Percentiles rank a stretch among this genome's conserved stretches.
Conservation (phyloP, 92 coral and sea anemone genomes). For the Umimayanthus kanabou region DNA sequence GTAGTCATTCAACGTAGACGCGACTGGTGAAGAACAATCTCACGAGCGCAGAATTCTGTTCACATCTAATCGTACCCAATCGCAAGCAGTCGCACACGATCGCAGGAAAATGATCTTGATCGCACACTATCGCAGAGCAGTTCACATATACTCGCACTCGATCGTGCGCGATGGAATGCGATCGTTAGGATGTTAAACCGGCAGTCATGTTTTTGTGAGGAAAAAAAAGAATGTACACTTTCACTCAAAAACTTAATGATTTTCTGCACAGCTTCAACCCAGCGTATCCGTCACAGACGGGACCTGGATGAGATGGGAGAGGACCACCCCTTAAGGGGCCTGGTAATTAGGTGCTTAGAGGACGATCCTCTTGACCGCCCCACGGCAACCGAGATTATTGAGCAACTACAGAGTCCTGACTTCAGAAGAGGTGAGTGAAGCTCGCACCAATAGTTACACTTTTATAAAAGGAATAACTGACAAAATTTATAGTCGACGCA, state of each 20-base stretch:
- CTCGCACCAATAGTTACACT: background rate
- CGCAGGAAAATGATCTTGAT: no score
- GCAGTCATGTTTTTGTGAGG: no score
- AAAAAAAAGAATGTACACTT: background rate
- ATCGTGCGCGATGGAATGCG: no score
- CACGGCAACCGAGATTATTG: constrained; percentile 6
- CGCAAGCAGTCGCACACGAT: no score
- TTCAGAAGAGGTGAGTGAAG: constrained; percentile 18
- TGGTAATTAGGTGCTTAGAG: constrained; percentile 11
- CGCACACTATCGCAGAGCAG: no score
- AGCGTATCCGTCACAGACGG: constrained; percentile 27
- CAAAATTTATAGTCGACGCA: background rate
- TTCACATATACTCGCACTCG: no score
- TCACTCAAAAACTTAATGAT: background rate
- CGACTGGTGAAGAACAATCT: no score
- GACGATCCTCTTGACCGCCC: constrained; percentile 8
- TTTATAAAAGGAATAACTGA: no score
- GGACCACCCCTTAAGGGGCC: constrained; percentile 24
- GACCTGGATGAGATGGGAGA: constrained; percentile 34
- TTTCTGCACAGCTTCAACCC: background rate
- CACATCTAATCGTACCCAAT: no score
- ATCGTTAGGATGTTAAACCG: no score
- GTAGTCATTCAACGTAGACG: no score
- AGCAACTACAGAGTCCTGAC: constrained; percentile 6
- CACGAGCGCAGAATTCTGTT: no score